Base-by-base conservation (phyloP, 2,797 vertebrate species). In the Morus bassanus region DNA sequence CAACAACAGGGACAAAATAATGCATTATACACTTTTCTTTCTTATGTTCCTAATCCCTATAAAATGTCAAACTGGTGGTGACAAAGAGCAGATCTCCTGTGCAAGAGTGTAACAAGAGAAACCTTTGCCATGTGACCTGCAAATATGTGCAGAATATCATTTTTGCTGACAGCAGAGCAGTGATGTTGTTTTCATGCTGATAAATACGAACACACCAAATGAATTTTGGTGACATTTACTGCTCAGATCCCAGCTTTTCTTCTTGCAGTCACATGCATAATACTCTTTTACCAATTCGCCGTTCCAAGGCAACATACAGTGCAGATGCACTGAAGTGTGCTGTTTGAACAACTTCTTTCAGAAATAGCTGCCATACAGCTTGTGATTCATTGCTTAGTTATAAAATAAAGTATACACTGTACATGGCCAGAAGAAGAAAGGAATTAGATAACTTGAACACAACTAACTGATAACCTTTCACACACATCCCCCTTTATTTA, bases 21-120 rank as follows among this genome's bases (percentile, higher is more conserved):
- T 74, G 39, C 87, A 78, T 86, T 90, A 89, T 48, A 27, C 10
- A 19, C 48, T 96, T 96, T 88, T 72, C 75, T 91, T 85, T 69
- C 88, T 97, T 97, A 78, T 65, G 57, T 88, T 96, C 91, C 85
- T 84, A 92, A 91, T 91, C 84, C 54, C 51, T 84, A 56, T 94
- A 92, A 98, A 98, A 98, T 96, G 82, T 96, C 96, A 97, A 89
- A 96, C 10, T 70, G 95, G 89, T 97, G 89, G 93, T 98, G 96
- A 96, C 91, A 94, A 93, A 92, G 92, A 95, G 57, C 57, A 95
- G 74, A 69, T 63, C 70, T 95, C 67, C 63, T 35, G 31, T 53
- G 85, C 81, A 73, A 95, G 87, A 91, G 72, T 33, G 64, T 83
- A 89, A 92, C 7, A n/a, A 91, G 88, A 74, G 92, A 93, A 95